Conservation (phyloP, 2,113 vertebrate genomes). For the Baryphthengus martii region DNA sequence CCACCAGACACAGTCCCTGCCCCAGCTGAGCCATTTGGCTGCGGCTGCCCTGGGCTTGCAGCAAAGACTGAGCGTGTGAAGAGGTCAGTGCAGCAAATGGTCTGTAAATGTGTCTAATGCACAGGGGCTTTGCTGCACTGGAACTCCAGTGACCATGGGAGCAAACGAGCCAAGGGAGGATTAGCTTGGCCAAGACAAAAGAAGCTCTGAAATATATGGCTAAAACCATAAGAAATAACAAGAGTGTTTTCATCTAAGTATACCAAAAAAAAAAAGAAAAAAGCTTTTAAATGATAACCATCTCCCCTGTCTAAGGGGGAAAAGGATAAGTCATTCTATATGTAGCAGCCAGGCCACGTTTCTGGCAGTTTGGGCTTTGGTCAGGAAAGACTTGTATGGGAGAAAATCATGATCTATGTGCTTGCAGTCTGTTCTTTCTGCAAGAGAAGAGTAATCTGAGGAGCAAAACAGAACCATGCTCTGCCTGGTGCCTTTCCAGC, state of each 20-base stretch:
- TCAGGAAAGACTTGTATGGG: neutral
- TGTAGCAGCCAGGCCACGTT: neutral
- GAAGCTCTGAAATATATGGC: neutral
- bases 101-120: neutral
- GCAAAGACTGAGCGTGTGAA: neutral
- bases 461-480: neutral
- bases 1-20: neutral
- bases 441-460: neutral
- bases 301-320: neutral
- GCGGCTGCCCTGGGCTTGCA: rapidly evolving
- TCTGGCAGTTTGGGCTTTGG: neutral
- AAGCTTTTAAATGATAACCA: neutral
- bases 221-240: neutral
- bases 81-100: neutral
- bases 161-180: rapidly evolving
- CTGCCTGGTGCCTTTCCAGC: neutral
- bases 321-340: neutral
- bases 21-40: neutral
- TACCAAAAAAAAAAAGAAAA: too few relatives aligned
- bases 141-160: rapidly evolving
- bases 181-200: neutral
- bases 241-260: neutral
- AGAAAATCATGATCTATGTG: neutral
- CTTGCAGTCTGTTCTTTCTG: neutral
- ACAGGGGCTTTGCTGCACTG: neutral